Conservation (phyloP, 2,888 invertebrate species). For the Eupeodes latifasciatus region DNA sequence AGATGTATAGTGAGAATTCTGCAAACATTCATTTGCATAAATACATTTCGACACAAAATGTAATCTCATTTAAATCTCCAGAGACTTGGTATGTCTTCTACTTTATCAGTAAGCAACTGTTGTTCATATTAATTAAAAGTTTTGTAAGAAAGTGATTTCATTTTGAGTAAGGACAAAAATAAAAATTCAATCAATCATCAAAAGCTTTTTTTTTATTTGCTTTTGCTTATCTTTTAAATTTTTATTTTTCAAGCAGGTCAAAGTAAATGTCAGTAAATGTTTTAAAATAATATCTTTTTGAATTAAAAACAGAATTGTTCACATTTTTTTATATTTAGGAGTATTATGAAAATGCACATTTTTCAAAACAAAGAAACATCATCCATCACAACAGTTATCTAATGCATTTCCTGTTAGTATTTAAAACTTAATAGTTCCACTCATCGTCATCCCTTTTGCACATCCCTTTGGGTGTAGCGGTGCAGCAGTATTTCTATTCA, state of each 20-base stretch:
- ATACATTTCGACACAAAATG: conserved; percentile 38
- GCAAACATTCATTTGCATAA: conserved; percentile 55
- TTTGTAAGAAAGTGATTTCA: not conserved
- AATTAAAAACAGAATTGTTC: not conserved
- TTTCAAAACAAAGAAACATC: conserved; percentile 20
- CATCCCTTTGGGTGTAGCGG: conserved; percentile 2
- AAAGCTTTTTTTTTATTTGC: not conserved
- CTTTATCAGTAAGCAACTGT: not conserved
- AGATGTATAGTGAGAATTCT: conserved; percentile 4
- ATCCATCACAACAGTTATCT: conserved; percentile 34
- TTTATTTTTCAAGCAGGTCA: not conserved
- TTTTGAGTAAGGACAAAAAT: not conserved
- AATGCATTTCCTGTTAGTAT: conserved; percentile 40
- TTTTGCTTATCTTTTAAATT: not conserved
- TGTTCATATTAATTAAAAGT: not conserved
- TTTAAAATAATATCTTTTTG: not conserved
- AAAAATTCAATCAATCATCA: not conserved
- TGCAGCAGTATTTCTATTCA: conserved; percentile 37
- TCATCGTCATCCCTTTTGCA: not conserved
- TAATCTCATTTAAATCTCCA: not conserved
- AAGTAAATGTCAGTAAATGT: not conserved
- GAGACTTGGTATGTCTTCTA: not conserved
- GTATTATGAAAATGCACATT: conserved; percentile 3
- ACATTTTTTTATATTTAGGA: not conserved
- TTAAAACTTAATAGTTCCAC: conserved; percentile 32